Evolutionary conservation across 2,113 vertebrate genomes (phyloP), one percentile per base, ranked within the genome.

Genomic region (Orientallactaga bullata): DNA sequence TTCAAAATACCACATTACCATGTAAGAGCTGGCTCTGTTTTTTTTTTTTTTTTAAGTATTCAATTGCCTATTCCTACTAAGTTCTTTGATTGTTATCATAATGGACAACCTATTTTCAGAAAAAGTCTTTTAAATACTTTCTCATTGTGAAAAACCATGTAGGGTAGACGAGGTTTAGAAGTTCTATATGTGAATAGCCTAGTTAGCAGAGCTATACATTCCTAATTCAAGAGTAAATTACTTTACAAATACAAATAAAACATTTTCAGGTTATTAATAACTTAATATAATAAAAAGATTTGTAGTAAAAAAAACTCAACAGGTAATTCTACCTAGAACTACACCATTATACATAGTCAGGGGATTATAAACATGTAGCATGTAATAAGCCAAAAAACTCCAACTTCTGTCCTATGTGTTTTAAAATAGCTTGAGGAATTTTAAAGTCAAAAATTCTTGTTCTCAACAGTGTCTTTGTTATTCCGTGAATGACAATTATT

Each of bases 391-490:
- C n/a, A 74, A 26, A 66, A 55, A n/a, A 66, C 23, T 80, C 55
- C 73, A 47, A 65, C 58, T 93, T 95, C 66, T 90, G 55, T 66
- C 84, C 90, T 74, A 72, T 61, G n/a, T 60, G 69, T 74, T 96
- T 92, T 92, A 92, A 97, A 96, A 89, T 93, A 94, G 85, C 83
- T 94, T 72, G 28, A 71, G 74, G 85, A 47, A 92, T 80, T 89
- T 94, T 81, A 84, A 95, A 96, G 86, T 95, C 88, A 96, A 71
- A 81, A 77, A 85, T n/a, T 88, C 55, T 73, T 60, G 83, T 80
- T 90, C 74, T 96, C 85, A 96, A 95, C 61, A 88, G 89, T 84
- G 87, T 92, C 95, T 96, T 95, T 96, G 95, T 96, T 95, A 95
- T 65, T 85, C 73, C 65, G 37, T 86, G 92, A 95, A 86, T 96